Conservation (phyloP, 2,113 vertebrate genomes). For the Microtus ochrogaster region DNA sequence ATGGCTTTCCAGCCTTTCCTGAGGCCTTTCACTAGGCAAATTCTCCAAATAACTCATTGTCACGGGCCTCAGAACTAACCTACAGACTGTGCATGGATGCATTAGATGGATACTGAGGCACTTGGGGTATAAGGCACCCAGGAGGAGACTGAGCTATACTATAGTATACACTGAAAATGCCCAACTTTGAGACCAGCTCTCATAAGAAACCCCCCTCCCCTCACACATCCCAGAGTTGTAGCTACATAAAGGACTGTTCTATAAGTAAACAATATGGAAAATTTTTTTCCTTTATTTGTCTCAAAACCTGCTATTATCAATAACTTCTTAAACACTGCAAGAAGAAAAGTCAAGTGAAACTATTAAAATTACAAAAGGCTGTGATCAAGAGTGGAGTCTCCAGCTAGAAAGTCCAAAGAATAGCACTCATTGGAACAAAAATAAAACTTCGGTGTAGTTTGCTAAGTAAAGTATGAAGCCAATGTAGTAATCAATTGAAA, state of each 20-base stretch:
- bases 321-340: neutral
- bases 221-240: neutral
- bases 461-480: neutral
- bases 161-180: neutral
- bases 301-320: neutral
- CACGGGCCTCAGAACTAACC: neutral
- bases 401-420: neutral
- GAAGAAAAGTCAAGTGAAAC: neutral
- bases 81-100: rapidly evolving
- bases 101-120: neutral
- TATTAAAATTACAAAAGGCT: neutral
- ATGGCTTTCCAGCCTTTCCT: neutral
- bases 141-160: rapidly evolving
- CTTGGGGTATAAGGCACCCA: neutral
- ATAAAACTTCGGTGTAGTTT: conserved; percentile 19
- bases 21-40: neutral
- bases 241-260: neutral
- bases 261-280: neutral
- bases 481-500: neutral
- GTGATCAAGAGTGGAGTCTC: neutral
- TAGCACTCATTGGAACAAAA: neutral
- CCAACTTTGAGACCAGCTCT: conserved; percentile 5
- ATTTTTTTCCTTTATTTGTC: neutral
- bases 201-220: neutral
- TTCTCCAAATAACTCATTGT: neutral